A percentile compares a stretch with the other conserved stretches of the same genome.
These are phyloP conservation scores for Tetraneura akinire DNA, from an alignment of 1,140 invertebrate species.

Conservation along the genomic window DNA sequence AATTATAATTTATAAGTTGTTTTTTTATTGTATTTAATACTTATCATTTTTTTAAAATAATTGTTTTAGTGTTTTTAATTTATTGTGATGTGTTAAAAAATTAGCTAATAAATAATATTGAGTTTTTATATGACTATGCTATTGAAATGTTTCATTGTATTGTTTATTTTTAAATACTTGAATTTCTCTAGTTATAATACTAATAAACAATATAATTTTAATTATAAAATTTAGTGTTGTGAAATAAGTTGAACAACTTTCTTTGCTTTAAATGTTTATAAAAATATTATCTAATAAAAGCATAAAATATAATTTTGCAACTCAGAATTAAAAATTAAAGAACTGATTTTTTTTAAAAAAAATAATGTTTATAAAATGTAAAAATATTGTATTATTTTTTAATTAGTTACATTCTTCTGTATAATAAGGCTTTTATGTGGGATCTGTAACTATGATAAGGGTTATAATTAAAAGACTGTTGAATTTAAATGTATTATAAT, in stretches of 20 bases:
- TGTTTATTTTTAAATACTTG: neutral
- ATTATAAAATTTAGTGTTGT: neutral
- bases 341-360: conserved; percentile 17
- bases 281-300: neutral
- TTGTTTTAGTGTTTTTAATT: neutral
- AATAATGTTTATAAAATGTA: neutral
- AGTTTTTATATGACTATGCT: neutral
- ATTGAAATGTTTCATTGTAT: neutral
- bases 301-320: neutral
- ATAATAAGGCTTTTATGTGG: conserved; percentile 7
- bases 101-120: neutral
- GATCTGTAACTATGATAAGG: conserved; percentile 39
- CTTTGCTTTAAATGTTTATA: no score
- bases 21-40: neutral
- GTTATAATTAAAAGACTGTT: conserved; percentile 47
- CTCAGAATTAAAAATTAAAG: neutral
- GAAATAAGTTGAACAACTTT: neutral
- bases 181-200: conserved; percentile 9
- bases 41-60: neutral
- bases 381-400: neutral
- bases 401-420: neutral
- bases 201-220: neutral
- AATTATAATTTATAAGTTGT: neutral
- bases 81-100: neutral
- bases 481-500: conserved; percentile 32